Evolutionary conservation across 1,140 invertebrate genomes (phyloP).

Genomic region (Magallana gigas): DNA sequence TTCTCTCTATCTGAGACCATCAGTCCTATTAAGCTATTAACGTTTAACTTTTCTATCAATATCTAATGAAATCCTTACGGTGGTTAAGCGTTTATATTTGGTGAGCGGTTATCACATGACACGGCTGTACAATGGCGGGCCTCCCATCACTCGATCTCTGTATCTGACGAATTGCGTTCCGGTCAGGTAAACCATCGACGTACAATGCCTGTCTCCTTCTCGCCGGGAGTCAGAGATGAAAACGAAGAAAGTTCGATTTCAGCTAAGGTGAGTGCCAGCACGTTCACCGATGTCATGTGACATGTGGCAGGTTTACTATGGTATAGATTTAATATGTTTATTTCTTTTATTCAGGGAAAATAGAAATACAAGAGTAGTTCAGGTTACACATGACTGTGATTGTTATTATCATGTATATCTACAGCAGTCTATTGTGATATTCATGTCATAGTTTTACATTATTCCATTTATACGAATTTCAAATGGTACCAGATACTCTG

Average conservation of each 20-base stretch:
- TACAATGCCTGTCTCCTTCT: slow-evolving; percentile 13
- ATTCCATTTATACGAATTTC: too few relatives aligned
- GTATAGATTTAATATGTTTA: too few relatives aligned
- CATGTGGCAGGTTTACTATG: too few relatives aligned
- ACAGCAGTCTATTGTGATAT: too few relatives aligned
- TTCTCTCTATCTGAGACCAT: neutral
- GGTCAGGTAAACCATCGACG: slow-evolving; percentile 28
- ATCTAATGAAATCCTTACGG: neutral
- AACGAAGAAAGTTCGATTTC: slow-evolving; percentile 23
- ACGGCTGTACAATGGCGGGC: neutral
- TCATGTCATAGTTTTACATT: too few relatives aligned
- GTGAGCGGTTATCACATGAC: slow-evolving; percentile 32
- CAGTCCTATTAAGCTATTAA: neutral
- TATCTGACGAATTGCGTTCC: slow-evolving; percentile 18
- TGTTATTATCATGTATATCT: too few relatives aligned
- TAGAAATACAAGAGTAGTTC: too few relatives aligned
- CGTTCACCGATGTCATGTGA: too few relatives aligned
- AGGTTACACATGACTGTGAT: too few relatives aligned
- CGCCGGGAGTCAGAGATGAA: slow-evolving; percentile 14
- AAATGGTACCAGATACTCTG: too few relatives aligned
- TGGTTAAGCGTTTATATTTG: neutral
- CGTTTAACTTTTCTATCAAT: neutral
- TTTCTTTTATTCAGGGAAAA: too few relatives aligned
- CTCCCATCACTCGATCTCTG: neutral
- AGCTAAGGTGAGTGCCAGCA: neutral